Evolutionary conservation across 2,888 invertebrate genomes (phyloP).

Genomic region (Amphimallon solstitiale): DNA sequence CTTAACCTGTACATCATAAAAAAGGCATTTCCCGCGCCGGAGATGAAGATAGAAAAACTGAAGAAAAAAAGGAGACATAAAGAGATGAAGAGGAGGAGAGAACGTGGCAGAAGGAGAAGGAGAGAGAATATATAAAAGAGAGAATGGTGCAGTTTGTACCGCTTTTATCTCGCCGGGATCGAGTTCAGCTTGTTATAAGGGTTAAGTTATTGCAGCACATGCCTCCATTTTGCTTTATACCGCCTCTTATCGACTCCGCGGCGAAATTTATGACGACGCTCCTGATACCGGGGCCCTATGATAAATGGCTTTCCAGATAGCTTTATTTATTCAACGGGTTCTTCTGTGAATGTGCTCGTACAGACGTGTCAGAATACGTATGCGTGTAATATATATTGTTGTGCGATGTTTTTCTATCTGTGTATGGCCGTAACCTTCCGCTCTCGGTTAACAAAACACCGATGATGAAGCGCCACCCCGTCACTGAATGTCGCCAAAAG

Average conservation of each 20-base stretch:
- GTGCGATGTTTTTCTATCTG: too few species aligned
- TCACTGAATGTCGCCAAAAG: too few species aligned
- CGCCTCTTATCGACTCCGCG: conserved; percentile 59
- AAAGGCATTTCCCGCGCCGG: not conserved
- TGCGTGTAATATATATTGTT: too few species aligned
- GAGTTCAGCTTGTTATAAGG: conserved; percentile 52
- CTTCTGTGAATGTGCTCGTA: conserved; percentile 52
- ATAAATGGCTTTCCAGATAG: conserved; percentile 70
- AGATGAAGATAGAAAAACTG: not conserved
- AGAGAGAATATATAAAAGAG: not conserved
- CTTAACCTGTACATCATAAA: not conserved
- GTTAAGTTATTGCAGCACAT: conserved; percentile 59
- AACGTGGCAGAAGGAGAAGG: not conserved
- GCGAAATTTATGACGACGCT: conserved; percentile 67
- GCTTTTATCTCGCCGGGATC: conserved; percentile 47
- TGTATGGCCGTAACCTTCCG: too few species aligned
- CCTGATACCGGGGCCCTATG: conserved; percentile 66
- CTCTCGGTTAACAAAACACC: too few species aligned
- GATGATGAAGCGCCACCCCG: too few species aligned
- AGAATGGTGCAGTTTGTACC: conserved; percentile 42
- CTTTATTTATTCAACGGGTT: conserved; percentile 71
- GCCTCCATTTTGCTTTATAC: conserved; percentile 57
- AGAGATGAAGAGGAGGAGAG: not conserved
- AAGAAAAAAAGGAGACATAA: not conserved
- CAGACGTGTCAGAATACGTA: too few species aligned